These are phyloP conservation scores for Neoitamus cyanurus DNA, from an alignment of 2,888 invertebrate genomes.

Conservation along the genomic window DNA sequence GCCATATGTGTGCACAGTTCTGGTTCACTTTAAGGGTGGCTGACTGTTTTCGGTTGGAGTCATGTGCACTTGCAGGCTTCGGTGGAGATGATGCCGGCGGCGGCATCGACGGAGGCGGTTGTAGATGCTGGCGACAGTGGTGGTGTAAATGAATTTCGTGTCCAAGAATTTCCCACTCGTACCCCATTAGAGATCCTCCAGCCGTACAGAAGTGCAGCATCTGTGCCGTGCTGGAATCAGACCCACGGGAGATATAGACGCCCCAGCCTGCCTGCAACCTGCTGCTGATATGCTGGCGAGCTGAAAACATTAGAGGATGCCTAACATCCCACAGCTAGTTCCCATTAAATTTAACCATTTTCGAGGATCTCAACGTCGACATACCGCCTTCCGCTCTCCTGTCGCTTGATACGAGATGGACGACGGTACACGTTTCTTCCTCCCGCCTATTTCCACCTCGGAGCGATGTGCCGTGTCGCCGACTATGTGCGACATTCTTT, in stretches of 20 bases:
- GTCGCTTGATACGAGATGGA: not conserved
- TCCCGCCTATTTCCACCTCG: not conserved
- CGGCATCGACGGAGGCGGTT: not conserved
- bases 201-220: not conserved
- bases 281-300: not conserved
- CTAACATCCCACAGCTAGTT: not conserved
- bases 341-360: not conserved
- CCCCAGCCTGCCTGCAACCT: not conserved
- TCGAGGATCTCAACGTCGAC: not conserved
- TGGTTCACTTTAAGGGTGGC: not conserved
- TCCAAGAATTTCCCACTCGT: not conserved
- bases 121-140: not conserved
- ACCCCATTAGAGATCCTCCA: not conserved
- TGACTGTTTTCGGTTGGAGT: not conserved
- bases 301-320: not conserved
- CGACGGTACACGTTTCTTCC: not conserved
- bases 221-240: not conserved
- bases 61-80: not conserved
- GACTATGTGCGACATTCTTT: not conserved
- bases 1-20: conserved; percentile 1
- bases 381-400: not conserved
- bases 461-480: not conserved
- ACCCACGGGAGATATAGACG: not conserved
- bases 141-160: conserved; percentile 5
- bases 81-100: not conserved